phyloP scores from a whole-genome alignment of 2,797 vertebrate species.

The Mus minutoides region DNA sequence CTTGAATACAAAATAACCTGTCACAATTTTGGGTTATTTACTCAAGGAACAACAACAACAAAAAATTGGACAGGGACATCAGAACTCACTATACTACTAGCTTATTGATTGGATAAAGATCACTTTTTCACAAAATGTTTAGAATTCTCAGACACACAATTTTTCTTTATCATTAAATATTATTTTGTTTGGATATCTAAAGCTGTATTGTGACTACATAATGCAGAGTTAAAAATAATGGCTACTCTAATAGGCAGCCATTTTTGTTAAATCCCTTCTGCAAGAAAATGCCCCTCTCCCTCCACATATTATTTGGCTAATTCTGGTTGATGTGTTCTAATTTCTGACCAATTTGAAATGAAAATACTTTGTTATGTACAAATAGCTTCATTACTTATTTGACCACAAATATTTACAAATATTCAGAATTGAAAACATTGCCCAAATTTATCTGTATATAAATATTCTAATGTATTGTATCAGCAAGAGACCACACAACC shows the following conservation, averaged over 20 bases:
- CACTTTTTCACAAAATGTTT: conserved; percentile 43
- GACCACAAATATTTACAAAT: conserved; percentile 46
- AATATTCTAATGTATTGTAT: background rate
- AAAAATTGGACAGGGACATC: background rate
- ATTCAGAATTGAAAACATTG: background rate
- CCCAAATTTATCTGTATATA: too few species aligned
- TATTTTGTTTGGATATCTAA: conserved; percentile 64
- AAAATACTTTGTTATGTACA: conserved; percentile 51
- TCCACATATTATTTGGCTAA: conserved; percentile 48
- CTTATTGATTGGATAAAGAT: conserved; percentile 55
- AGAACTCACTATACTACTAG: conserved; percentile 4
- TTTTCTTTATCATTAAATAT: conserved; percentile 61
- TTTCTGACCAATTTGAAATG: conserved; percentile 53
- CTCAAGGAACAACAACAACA: background rate
- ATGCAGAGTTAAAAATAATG: conserved; percentile 65
- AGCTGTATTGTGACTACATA: conserved; percentile 47
- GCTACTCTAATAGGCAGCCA: conserved; percentile 21
- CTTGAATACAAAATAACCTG: background rate
- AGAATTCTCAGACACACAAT: conserved; percentile 52
- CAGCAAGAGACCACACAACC: background rate
- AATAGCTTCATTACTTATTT: conserved; percentile 40
- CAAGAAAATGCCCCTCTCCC: conserved; percentile 20
- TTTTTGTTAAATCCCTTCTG: conserved; percentile 62
- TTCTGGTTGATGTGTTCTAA: conserved; percentile 18
- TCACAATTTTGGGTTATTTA: conserved; percentile 41